Evolutionary conservation across 23 tunicate species (phyloP).

Genomic region (Botrylloides violaceus): DNA sequence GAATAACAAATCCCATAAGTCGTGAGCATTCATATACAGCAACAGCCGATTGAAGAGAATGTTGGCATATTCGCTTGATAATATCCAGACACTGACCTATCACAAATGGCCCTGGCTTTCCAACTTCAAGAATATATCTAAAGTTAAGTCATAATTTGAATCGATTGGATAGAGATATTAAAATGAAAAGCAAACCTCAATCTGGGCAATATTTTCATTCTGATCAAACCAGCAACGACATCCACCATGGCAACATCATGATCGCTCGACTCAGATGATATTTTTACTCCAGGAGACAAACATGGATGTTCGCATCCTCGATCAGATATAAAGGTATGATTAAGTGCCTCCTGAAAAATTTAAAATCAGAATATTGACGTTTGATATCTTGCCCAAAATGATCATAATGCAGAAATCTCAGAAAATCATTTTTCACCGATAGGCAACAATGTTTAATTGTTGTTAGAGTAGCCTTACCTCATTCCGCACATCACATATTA

Average conservation of each 20-base stretch:
- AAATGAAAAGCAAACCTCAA: conserved; percentile 28
- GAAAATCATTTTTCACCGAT: too few species aligned
- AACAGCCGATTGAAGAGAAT: conserved; percentile 35
- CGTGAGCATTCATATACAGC: conserved; percentile 46
- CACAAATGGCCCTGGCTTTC: conserved; percentile 26
- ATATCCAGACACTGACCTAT: conserved; percentile 44
- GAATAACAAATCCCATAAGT: conserved; percentile 21
- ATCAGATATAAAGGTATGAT: conserved; percentile 21
- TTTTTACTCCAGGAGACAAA: conserved; percentile 8
- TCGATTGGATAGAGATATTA: too few species aligned
- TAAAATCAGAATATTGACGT: not conserved
- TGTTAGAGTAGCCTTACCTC: too few species aligned
- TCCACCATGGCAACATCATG: conserved; percentile 29
- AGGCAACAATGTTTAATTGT: too few species aligned
- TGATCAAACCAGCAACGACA: conserved; percentile 35
- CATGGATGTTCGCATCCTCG: conserved; percentile 53
- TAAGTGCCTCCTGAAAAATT: conserved; percentile 25
- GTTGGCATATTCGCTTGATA: conserved; percentile 26
- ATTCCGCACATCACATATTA: not conserved
- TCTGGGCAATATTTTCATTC: conserved; percentile 40
- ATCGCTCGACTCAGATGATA: conserved; percentile 22
- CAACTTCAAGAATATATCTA: conserved; percentile 63
- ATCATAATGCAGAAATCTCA: not conserved
- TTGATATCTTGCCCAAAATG: not conserved
- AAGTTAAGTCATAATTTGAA: too few species aligned